Percentiles rank a stretch among this genome's conserved stretches.
These are phyloP conservation scores for Embiotoca jacksoni DNA, from an alignment of 2,113 vertebrate genomes.

Conservation along the genomic window DNA sequence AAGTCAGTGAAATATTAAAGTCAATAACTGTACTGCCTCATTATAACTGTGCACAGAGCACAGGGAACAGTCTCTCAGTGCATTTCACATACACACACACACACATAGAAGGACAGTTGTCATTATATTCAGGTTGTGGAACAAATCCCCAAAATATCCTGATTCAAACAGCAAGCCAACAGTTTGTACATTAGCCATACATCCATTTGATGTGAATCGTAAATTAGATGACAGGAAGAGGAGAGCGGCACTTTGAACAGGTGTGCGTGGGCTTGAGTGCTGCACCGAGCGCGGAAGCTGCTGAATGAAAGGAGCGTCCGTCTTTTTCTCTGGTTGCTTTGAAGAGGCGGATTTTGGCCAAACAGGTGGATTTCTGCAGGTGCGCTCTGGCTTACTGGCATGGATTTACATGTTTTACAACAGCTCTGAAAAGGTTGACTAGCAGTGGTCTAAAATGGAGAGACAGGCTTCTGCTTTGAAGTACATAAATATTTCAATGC, in stretches of 20 bases:
- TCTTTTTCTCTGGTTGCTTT: constrained; percentile 28
- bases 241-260: constrained; percentile 38
- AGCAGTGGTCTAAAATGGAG: not conserved
- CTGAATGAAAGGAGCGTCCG: constrained; percentile 17
- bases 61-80: not conserved
- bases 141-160: constrained; percentile 27
- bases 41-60: constrained; percentile 1
- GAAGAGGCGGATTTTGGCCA: constrained; percentile 37
- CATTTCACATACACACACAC: no score
- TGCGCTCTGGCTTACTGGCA: constrained; percentile 25
- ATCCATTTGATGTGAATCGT: constrained; percentile 42
- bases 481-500: not conserved
- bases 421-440: constrained; percentile 27
- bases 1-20: not conserved
- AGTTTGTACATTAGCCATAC: constrained; percentile 34
- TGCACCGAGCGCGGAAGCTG: constrained; percentile 5
- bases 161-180: constrained; percentile 28
- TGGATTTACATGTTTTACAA: constrained; percentile 39
- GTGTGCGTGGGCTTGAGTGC: constrained; percentile 56
- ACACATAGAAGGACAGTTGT: not conserved
- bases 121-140: constrained; percentile 27
- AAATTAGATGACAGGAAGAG: constrained; percentile 28
- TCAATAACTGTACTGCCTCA: not conserved
- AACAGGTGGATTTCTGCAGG: constrained; percentile 38
- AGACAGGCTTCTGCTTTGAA: not conserved